phyloP scores from a whole-genome alignment of 2,797 vertebrate species.

The Trematomus bernacchii region DNA sequence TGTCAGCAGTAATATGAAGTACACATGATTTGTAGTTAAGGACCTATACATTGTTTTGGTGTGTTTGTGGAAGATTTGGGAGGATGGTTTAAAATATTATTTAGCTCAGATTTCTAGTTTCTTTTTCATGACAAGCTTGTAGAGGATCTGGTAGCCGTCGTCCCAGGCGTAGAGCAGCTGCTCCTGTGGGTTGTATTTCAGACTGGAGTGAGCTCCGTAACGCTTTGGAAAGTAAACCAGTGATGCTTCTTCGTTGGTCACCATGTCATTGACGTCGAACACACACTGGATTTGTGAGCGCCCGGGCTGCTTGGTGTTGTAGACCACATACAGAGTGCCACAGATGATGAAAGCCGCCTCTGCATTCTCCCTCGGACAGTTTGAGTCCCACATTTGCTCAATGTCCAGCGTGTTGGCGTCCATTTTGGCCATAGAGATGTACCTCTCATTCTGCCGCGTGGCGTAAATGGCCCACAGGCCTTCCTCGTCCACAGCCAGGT shows the following conservation, averaged over 20 bases:
- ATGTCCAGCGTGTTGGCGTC: conserved; percentile 90
- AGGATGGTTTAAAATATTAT: fast-evolving
- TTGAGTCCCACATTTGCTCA: conserved; percentile 97
- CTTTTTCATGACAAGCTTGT: conserved; percentile 95
- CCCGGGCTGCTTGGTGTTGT: conserved; percentile 94
- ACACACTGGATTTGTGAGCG: conserved; percentile 96
- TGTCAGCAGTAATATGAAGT: not conserved
- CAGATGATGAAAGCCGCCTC: conserved; percentile 97
- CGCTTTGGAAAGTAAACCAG: conserved; percentile 96
- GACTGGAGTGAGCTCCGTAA: conserved; percentile 93
- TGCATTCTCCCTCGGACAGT: conserved; percentile 93
- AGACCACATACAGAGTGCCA: conserved; percentile 94
- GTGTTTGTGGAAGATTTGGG: not conserved
- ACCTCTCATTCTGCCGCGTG: conserved; percentile 89
- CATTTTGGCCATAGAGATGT: conserved; percentile 95
- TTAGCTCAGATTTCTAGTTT: conserved; percentile 86
- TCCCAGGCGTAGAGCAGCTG: conserved; percentile 97
- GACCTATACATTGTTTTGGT: conserved; percentile 2
- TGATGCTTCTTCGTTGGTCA: conserved; percentile 89
- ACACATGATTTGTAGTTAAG: conserved; percentile 6
- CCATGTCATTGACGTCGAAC: conserved; percentile 93
- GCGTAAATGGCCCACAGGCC: conserved; percentile 96
- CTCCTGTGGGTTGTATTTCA: conserved; percentile 95
- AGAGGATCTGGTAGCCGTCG: conserved; percentile 97
- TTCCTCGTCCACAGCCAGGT: conserved; percentile 94